Base-by-base conservation (phyloP, 1,140 invertebrate species). In the Penaeus japonicus region DNA sequence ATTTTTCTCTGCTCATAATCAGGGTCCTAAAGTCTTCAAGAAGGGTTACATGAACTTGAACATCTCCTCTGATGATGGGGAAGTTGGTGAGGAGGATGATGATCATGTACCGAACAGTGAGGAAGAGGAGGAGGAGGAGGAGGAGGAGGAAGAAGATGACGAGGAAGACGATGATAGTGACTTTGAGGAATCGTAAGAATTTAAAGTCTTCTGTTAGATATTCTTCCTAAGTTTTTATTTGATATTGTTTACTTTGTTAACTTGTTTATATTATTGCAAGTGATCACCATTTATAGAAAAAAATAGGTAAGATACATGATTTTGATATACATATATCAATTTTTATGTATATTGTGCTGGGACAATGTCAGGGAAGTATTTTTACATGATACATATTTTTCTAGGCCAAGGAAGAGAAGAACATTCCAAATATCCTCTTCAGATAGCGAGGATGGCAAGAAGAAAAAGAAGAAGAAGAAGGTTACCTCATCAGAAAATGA, bases 391-490 rank as follows among this genome's bases (percentile, higher is more conserved):
- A 53, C 53, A 53, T 30, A 12, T 30, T 30, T 17, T 65, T 89
- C 0, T 54, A 89, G 82, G 20, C 83, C 77, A n/a, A 86, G 90
- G 39, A 85, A 73, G 75, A 89, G 59, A 53, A 53, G 81, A 54
- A 47, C 86, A 30, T 88, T 90, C 78, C 86, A 82, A 70, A 59
- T 88, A 57, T 85, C 79, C 10, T 90, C 90, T 2, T 89, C 84
- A 80, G 90, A 87, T 7, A 81, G 83, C 55, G 89, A 91, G 15
- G 84, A 84, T 75, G 82, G 39, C 35, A 88, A 91, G 80, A 91
- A 90, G 62, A 90, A 84, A 10, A 91, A 91, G 78, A 91, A 89
- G 55, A 81, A 79, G 89, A 90, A 85, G 80, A 88, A 83, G 53
- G 57, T 35, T 30, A 27, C 65, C 0, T 24, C 32, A 3, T 77